Evolutionary conservation across 1,140 invertebrate species (phyloP).

Genomic region (Papilio xuthus): DNA sequence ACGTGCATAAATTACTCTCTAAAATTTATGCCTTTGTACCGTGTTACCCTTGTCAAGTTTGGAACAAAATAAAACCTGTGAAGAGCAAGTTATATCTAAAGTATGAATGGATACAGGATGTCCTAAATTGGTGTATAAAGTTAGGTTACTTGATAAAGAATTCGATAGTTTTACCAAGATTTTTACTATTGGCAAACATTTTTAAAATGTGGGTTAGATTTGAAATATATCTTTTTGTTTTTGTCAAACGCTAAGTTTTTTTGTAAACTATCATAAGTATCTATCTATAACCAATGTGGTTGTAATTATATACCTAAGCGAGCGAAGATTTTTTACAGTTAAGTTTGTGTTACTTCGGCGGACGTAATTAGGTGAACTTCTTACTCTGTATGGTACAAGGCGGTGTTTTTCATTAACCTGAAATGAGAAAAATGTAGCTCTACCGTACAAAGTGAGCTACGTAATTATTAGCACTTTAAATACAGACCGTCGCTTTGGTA

Average conservation of each 20-base stretch:
- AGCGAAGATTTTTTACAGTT: slow-evolving; percentile 23
- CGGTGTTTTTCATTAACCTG: slow-evolving; percentile 74
- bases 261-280: no score
- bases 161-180: background rate
- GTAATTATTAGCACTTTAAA: slow-evolving; percentile 25
- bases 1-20: slow-evolving; percentile 3
- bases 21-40: slow-evolving; percentile 2
- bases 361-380: slow-evolving; percentile 60
- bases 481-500: background rate
- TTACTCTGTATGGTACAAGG: slow-evolving; percentile 52
- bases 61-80: background rate
- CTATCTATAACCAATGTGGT: background rate
- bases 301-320: slow-evolving; percentile 1
- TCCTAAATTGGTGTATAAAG: background rate
- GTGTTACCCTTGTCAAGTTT: background rate
- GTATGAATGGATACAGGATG: background rate
- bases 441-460: slow-evolving; percentile 27
- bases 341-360: slow-evolving; percentile 41
- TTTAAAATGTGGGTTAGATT: no score
- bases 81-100: background rate
- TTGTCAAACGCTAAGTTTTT: no score
- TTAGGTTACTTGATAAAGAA: background rate
- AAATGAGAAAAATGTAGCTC: slow-evolving; percentile 74
- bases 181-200: background rate
- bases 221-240: no score